Conservation (phyloP, 2,797 vertebrate species). For the Uromys caudimaculatus region DNA sequence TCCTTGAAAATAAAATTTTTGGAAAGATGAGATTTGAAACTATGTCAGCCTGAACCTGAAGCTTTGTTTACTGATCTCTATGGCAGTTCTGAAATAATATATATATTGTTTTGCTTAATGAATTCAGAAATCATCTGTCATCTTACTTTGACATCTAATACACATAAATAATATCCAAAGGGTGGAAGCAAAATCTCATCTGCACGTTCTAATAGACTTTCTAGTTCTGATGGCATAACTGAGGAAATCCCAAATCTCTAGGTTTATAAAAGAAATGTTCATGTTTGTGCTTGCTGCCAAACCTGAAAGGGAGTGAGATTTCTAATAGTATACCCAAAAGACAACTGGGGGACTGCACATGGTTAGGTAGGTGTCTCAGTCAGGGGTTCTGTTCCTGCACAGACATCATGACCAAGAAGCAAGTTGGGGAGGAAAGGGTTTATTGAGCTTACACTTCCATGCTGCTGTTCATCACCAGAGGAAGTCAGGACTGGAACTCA, state of each 20-base stretch:
- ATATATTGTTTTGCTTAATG: slow-evolving; percentile 55
- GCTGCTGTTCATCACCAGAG: too few relatives aligned
- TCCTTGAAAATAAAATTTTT: slow-evolving; percentile 46
- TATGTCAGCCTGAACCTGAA: not conserved
- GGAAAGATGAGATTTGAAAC: not conserved
- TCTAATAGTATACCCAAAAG: not conserved
- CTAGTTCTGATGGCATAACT: slow-evolving; percentile 17
- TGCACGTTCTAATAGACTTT: slow-evolving; percentile 36
- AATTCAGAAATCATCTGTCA: slow-evolving; percentile 65
- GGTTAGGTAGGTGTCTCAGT: too few relatives aligned
- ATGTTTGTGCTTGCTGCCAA: not conserved
- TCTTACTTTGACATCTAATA: slow-evolving; percentile 61
- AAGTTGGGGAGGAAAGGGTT: too few relatives aligned
- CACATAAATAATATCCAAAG: slow-evolving; percentile 57
- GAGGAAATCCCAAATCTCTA: not conserved
- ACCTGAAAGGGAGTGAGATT: not conserved
- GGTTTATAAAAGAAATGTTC: slow-evolving; percentile 28
- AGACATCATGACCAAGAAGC: too few relatives aligned
- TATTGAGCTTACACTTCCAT: too few relatives aligned
- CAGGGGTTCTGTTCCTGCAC: too few relatives aligned
- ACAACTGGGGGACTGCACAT: not conserved
- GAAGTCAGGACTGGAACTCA: too few relatives aligned
- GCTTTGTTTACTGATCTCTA: not conserved
- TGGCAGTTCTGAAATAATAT: slow-evolving; percentile 3
- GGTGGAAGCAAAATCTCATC: slow-evolving; percentile 51